These are phyloP conservation scores for Megaustenia siamemsis DNA, from an alignment of 2,888 invertebrate genomes.

Conservation along the genomic window DNA sequence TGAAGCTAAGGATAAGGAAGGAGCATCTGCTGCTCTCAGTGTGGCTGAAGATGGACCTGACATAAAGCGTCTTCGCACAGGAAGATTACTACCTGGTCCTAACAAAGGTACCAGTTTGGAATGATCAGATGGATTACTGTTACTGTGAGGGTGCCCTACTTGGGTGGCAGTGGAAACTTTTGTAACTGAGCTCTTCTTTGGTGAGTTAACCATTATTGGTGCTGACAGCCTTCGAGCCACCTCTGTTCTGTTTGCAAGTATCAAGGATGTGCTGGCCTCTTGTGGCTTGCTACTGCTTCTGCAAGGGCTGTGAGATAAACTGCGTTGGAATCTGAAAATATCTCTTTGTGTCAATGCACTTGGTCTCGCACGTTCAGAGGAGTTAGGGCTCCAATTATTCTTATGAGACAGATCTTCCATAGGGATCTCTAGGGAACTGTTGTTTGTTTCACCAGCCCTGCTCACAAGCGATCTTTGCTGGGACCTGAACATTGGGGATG, in stretches of 20 bases:
- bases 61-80: slow-evolving; percentile 50
- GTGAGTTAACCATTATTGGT: slow-evolving; percentile 33
- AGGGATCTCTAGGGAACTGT: slow-evolving; percentile 76
- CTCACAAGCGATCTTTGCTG: slow-evolving; percentile 51
- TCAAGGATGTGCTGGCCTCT: slow-evolving; percentile 47
- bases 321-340: slow-evolving; percentile 50
- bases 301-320: slow-evolving; percentile 67
- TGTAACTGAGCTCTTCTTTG: slow-evolving; percentile 33
- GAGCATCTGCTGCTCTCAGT: slow-evolving; percentile 70
- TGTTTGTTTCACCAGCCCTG: slow-evolving; percentile 57
- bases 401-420: slow-evolving; percentile 66
- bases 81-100: slow-evolving; percentile 36
- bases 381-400: slow-evolving; percentile 25
- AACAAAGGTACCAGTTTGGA: background rate
- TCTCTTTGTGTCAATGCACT: slow-evolving; percentile 63
- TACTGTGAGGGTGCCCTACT: slow-evolving; percentile 41
- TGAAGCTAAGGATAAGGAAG: slow-evolving; percentile 50
- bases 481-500: slow-evolving; percentile 56
- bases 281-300: slow-evolving; percentile 54
- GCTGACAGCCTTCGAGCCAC: slow-evolving; percentile 43
- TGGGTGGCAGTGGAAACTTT: slow-evolving; percentile 52
- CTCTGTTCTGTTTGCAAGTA: slow-evolving; percentile 24
- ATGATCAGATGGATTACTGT: slow-evolving; percentile 33
- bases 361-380: slow-evolving; percentile 60
- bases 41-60: slow-evolving; percentile 70